Evolutionary conservation across 2,113 vertebrate species (phyloP).

Genomic region (Gnathonemus longibarbis): DNA sequence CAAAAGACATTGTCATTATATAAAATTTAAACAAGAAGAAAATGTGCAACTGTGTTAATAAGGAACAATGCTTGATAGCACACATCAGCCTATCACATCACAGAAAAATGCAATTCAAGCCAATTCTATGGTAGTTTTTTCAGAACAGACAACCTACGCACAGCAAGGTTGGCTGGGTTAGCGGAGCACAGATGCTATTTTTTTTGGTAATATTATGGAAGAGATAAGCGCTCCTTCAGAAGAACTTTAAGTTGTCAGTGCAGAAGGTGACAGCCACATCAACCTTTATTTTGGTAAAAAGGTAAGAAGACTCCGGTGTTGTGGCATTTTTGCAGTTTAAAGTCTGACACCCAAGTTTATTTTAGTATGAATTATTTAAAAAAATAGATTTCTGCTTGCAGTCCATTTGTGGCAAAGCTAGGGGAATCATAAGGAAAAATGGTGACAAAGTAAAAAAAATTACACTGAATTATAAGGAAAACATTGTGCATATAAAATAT

Average conservation of each 20-base stretch:
- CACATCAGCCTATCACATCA: too few species aligned
- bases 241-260: too few species aligned
- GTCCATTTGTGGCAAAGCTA: neutral
- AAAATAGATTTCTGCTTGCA: neutral
- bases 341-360: neutral
- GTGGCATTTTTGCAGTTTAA: neutral
- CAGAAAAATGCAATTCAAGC: too few species aligned
- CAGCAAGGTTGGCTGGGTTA: too few species aligned
- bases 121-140: too few species aligned
- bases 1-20: neutral
- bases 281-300: neutral
- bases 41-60: too few species aligned
- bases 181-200: too few species aligned
- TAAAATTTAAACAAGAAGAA: too few species aligned
- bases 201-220: too few species aligned
- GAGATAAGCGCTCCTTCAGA: too few species aligned
- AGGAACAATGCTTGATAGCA: too few species aligned
- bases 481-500: neutral
- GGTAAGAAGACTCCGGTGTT: neutral
- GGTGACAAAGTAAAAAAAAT: neutral
- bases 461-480: neutral
- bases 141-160: too few species aligned
- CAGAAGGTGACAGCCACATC: neutral
- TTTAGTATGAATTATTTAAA: neutral
- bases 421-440: neutral